A percentile compares a stretch with the other conserved stretches of the same genome.
phyloP scores from a whole-genome alignment of 2,113 vertebrate genomes.

The Galbula dea region DNA sequence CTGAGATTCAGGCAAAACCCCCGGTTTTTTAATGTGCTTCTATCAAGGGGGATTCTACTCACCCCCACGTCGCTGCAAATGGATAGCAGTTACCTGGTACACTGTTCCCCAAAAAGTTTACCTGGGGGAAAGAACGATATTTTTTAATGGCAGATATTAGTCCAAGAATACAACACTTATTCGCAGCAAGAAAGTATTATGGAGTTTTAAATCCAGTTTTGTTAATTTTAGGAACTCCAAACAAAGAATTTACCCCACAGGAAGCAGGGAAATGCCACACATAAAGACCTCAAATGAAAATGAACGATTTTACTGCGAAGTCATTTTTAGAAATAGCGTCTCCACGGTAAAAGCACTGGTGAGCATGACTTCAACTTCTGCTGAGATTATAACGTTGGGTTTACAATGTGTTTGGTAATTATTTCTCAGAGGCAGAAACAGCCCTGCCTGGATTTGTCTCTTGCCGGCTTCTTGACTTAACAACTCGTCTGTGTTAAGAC shows the following conservation, averaged over 20 bases:
- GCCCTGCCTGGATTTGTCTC: neutral
- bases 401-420: neutral
- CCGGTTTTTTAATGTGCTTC: neutral
- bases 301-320: neutral
- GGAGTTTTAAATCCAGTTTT: neutral
- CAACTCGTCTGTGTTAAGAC: neutral
- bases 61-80: neutral
- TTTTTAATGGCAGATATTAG: neutral
- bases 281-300: neutral
- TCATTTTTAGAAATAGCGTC: neutral
- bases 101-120: neutral
- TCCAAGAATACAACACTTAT: neutral
- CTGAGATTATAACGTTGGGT: neutral
- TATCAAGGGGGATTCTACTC: neutral
- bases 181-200: neutral
- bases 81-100: neutral
- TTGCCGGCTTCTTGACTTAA: neutral
- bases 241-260: neutral
- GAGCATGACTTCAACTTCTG: neutral
- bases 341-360: neutral
- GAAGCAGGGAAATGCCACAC: neutral
- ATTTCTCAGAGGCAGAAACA: neutral
- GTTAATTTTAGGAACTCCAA: neutral
- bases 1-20: neutral
- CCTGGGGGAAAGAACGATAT: neutral